Evolutionary conservation across 2,888 invertebrate genomes (phyloP).

Genomic region (Drosophila merina): DNA sequence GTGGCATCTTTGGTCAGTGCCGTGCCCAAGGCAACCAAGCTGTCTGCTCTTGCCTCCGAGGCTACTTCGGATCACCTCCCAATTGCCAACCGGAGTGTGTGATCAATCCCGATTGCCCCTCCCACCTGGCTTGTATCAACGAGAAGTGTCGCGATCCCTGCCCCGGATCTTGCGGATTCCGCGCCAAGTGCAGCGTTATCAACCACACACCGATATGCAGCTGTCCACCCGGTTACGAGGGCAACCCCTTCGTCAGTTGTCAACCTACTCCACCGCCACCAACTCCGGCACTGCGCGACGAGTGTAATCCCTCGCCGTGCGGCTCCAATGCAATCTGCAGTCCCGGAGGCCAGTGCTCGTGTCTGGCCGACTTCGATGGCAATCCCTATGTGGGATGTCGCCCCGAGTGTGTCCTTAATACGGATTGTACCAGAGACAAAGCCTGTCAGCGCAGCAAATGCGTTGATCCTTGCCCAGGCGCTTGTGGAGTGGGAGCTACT

Average conservation of each 20-base stretch:
- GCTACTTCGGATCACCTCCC: conserved; percentile 88
- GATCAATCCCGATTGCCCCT: conserved; percentile 88
- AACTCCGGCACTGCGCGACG: conserved; percentile 79
- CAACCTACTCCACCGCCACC: conserved; percentile 79
- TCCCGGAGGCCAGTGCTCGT: conserved; percentile 88
- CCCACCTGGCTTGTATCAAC: conserved; percentile 87
- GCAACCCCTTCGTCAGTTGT: conserved; percentile 87
- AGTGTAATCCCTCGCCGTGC: conserved; percentile 90
- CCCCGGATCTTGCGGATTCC: conserved; percentile 87
- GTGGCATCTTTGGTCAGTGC: conserved; percentile 88
- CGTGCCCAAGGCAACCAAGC: conserved; percentile 85
- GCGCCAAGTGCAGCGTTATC: conserved; percentile 86
- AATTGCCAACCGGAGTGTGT: conserved; percentile 89
- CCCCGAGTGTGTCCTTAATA: conserved; percentile 91
- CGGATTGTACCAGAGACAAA: conserved; percentile 89
- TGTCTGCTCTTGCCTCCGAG: conserved; percentile 86
- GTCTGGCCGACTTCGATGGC: conserved; percentile 87
- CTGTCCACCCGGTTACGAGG: conserved; percentile 86
- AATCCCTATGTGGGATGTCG: conserved; percentile 89
- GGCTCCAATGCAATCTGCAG: conserved; percentile 90
- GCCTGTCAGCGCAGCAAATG: conserved; percentile 91
- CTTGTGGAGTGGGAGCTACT: conserved; percentile 89
- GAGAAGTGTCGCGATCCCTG: conserved; percentile 89
- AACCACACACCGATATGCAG: conserved; percentile 88
- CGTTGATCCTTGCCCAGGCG: conserved; percentile 91